Conservation (phyloP, 2,888 invertebrate species). For the Eristalinus aeneus region DNA sequence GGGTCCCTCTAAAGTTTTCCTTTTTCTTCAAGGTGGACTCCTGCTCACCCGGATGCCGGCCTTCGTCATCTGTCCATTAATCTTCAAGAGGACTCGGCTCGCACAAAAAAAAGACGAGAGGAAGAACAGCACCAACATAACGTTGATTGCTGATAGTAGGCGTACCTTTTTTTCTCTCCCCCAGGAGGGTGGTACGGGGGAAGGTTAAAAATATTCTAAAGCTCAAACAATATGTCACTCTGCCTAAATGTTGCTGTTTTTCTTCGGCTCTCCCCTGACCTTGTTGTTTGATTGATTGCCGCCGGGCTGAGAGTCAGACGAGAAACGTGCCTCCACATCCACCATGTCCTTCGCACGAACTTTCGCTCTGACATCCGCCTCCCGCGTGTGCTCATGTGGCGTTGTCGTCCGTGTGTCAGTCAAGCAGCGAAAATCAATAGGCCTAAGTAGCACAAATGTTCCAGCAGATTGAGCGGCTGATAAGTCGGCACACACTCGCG, state of each 20-base stretch:
- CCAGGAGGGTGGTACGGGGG: no score
- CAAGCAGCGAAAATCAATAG: neutral
- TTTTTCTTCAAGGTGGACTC: neutral
- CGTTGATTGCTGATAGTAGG: slow-evolving; percentile 6
- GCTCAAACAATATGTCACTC: slow-evolving; percentile 28
- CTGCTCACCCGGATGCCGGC: neutral
- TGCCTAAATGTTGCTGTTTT: slow-evolving; percentile 15
- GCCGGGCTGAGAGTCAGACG: neutral
- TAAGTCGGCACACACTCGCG: slow-evolving; percentile 6
- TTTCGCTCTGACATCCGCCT: neutral
- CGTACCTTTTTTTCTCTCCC: neutral
- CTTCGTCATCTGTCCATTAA: slow-evolving; percentile 37
- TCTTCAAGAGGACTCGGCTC: neutral
- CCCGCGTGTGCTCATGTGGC: neutral
- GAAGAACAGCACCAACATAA: neutral
- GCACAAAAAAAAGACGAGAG: neutral
- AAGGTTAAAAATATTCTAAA: slow-evolving; percentile 6
- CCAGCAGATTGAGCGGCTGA: slow-evolving; percentile 19
- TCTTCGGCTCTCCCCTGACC: slow-evolving; percentile 13
- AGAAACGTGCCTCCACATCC: neutral
- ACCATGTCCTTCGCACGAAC: neutral
- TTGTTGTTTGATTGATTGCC: slow-evolving; percentile 36
- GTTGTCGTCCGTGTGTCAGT: neutral
- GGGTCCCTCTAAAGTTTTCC: neutral
- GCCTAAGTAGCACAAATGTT: slow-evolving; percentile 9